Evolutionary conservation across 2,797 vertebrate genomes (phyloP).

Genomic region (Anabacerthia variegaticeps): DNA sequence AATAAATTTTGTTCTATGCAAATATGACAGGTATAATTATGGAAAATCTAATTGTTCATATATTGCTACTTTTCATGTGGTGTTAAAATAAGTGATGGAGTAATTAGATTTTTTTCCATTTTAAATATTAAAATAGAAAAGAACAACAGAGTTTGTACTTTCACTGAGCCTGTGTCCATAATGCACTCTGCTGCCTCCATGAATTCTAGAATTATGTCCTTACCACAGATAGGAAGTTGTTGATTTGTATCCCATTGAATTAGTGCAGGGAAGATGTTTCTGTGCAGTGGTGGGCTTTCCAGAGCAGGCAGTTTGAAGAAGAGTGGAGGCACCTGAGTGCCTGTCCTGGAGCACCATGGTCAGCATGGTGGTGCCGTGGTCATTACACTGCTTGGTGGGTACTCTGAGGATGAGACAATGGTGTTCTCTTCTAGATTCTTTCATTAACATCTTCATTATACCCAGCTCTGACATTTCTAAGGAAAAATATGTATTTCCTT

Average conservation of each 20-base stretch:
- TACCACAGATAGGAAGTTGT: background rate
- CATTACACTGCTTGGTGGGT: background rate
- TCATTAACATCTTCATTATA: background rate
- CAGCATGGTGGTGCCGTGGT: background rate
- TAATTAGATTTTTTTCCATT: slow-evolving; percentile 1
- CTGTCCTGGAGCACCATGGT: accelerated
- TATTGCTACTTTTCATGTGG: slow-evolving; percentile 39
- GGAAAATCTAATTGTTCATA: slow-evolving; percentile 55
- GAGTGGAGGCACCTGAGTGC: background rate
- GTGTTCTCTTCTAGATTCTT: background rate
- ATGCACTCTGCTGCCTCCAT: background rate
- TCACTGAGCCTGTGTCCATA: background rate
- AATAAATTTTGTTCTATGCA: slow-evolving; percentile 68
- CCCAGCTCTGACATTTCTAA: background rate
- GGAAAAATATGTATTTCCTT: background rate
- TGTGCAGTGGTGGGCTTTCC: background rate
- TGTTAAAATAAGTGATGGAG: slow-evolving; percentile 28
- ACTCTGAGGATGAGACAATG: background rate
- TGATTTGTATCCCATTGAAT: background rate
- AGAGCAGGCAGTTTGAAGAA: background rate
- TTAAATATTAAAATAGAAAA: background rate
- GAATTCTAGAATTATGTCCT: background rate
- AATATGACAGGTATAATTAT: slow-evolving; percentile 66
- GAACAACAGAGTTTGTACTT: background rate
- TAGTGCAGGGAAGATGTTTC: background rate